Evolutionary conservation across 2,888 invertebrate species (phyloP).

Genomic region (Agriotes lineatus): DNA sequence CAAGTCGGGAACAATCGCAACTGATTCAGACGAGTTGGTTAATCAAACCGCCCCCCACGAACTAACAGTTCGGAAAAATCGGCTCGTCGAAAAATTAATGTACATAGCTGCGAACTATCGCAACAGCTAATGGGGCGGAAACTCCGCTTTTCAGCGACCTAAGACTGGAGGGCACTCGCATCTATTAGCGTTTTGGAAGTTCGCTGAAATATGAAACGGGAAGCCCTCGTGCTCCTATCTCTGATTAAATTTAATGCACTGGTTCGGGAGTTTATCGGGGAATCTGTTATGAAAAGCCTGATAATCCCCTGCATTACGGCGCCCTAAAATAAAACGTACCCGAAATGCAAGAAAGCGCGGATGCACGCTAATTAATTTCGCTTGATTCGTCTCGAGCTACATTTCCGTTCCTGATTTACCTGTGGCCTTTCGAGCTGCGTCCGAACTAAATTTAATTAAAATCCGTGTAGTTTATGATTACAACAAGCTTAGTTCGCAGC

Average conservation of each 20-base stretch:
- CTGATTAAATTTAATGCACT: slow-evolving; percentile 19
- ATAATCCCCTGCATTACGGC: not conserved
- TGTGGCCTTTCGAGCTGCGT: not conserved
- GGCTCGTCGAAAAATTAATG: slow-evolving; percentile 2
- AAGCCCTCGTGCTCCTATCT: slow-evolving; percentile 1
- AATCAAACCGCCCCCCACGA: slow-evolving; percentile 2
- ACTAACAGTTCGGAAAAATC: slow-evolving; percentile 16
- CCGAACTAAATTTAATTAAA: slow-evolving; percentile 6
- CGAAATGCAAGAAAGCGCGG: not conserved
- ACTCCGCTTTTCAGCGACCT: slow-evolving; percentile 11
- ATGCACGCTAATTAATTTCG: not conserved
- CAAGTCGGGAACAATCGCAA: not conserved
- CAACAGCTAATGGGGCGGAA: slow-evolving; percentile 24
- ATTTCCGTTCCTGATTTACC: not conserved
- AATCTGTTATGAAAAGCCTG: slow-evolving; percentile 6
- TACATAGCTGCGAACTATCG: slow-evolving; percentile 7
- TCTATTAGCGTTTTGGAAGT: slow-evolving; percentile 15
- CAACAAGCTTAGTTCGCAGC: not conserved
- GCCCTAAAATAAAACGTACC: not conserved
- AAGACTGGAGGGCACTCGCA: not conserved
- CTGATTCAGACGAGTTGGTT: slow-evolving; percentile 6
- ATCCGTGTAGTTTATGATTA: not conserved
- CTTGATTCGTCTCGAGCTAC: not conserved
- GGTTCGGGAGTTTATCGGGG: slow-evolving; percentile 14
- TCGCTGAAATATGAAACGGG: slow-evolving; percentile 13